These are phyloP conservation scores for Patella pellucida DNA, from an alignment of 2,888 invertebrate species.

Conservation along the genomic window DNA sequence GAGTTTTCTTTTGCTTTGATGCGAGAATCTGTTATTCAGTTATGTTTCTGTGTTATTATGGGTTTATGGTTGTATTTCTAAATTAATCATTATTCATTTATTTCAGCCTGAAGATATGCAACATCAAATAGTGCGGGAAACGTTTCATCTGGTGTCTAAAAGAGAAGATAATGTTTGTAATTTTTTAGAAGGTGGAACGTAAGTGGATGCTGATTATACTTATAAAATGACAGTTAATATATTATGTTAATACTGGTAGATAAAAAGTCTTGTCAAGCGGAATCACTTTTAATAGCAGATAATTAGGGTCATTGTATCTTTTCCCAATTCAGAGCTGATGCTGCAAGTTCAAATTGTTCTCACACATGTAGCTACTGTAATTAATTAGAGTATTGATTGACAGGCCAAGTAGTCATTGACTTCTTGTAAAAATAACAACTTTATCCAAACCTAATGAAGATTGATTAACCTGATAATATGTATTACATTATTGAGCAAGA, in stretches of 20 bases:
- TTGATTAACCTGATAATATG: too few relatives aligned
- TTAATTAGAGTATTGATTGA: too few relatives aligned
- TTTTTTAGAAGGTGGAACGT: constrained; percentile 98
- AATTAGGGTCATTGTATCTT: background rate
- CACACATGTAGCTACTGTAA: too few relatives aligned
- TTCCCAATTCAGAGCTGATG: background rate
- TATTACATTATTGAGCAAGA: too few relatives aligned
- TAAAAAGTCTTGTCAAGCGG: background rate
- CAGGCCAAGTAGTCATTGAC: too few relatives aligned
- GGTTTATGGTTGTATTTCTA: too few relatives aligned
- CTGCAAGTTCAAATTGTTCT: background rate
- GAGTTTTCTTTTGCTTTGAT: too few relatives aligned
- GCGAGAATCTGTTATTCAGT: too few relatives aligned
- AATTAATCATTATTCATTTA: background rate
- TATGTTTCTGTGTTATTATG: too few relatives aligned
- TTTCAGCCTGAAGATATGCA: constrained; percentile 96
- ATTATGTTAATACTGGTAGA: background rate
- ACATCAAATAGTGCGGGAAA: constrained; percentile 99
- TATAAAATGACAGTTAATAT: background rate
- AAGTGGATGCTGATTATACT: constrained; percentile 50
- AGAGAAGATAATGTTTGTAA: constrained; percentile 99
- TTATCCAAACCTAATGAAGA: too few relatives aligned
- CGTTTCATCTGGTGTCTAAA: constrained; percentile 98
- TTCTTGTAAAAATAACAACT: too few relatives aligned
- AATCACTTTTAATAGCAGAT: background rate